Evolutionary conservation across 2,888 invertebrate genomes (phyloP).

Genomic region (Caenorhabditis virilis): DNA sequence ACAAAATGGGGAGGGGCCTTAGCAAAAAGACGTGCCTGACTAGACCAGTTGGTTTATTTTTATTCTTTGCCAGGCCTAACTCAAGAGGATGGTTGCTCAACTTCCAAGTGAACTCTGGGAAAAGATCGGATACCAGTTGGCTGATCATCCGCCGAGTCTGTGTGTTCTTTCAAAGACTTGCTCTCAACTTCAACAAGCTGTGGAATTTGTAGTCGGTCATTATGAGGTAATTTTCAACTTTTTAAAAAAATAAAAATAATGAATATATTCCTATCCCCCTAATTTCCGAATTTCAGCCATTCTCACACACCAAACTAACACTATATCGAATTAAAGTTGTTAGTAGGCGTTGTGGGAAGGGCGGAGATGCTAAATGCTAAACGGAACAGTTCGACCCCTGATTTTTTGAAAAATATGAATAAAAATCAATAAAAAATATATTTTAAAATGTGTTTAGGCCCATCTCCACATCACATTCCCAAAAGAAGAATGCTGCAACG

Average conservation of each 20-base stretch:
- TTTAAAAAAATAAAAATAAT: not conserved
- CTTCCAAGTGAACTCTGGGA: constrained; percentile 26
- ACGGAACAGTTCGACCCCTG: too few species aligned
- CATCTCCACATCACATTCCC: constrained; percentile 36
- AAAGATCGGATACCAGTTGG: constrained; percentile 15
- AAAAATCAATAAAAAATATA: not conserved
- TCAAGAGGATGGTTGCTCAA: too few species aligned
- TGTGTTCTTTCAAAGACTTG: constrained; percentile 16
- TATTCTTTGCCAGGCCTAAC: too few species aligned
- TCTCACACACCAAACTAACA: constrained; percentile 40
- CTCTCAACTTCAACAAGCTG: constrained; percentile 6
- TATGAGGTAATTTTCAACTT: constrained; percentile 21
- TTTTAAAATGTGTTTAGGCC: constrained; percentile 26
- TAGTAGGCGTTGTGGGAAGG: constrained; percentile 48
- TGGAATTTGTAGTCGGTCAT: constrained; percentile 21
- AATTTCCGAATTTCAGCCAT: constrained; percentile 15
- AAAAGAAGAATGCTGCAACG: constrained; percentile 17
- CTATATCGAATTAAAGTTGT: constrained; percentile 8
- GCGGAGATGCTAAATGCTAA: constrained; percentile 10
- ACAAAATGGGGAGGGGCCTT: too few species aligned
- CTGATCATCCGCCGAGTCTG: constrained; percentile 21
- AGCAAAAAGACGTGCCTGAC: constrained; percentile 6
- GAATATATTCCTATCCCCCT: not conserved
- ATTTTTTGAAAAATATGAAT: not conserved
- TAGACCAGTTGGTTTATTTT: not conserved